These are phyloP conservation scores for Papilio elwesi DNA, from an alignment of 2,888 invertebrate species.

Conservation along the genomic window DNA sequence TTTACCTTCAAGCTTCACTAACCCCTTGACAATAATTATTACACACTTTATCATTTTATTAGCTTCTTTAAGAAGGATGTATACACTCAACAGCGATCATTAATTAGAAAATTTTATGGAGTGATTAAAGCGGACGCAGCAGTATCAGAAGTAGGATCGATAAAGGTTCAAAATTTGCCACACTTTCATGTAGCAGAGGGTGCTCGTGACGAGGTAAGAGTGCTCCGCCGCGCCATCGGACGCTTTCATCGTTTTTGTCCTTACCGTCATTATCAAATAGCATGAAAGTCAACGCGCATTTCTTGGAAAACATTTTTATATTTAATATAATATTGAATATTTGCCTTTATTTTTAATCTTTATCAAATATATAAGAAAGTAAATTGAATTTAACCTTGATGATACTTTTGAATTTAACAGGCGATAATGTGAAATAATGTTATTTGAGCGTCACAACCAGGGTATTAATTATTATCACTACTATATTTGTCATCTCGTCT, in stretches of 20 bases:
- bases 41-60: neutral
- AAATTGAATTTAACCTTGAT: no score
- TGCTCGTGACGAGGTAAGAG: constrained; percentile 53
- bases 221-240: constrained; percentile 56
- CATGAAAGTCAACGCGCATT: neutral
- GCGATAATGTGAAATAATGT: no score
- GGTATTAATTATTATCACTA: no score
- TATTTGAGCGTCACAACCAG: no score
- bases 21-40: neutral
- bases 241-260: constrained; percentile 65
- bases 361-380: no score
- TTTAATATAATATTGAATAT: neutral
- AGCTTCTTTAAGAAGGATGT: neutral
- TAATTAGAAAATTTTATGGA: constrained; percentile 27
- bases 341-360: no score
- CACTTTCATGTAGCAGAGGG: constrained; percentile 68
- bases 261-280: constrained; percentile 51
- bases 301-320: neutral
- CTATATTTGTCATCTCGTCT: no score
- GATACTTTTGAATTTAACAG: no score
- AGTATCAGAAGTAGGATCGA: constrained; percentile 67
- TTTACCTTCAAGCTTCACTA: no score
- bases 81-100: constrained; percentile 9
- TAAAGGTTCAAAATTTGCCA: constrained; percentile 74
- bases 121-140: constrained; percentile 48